Evolutionary conservation across 2,888 invertebrate genomes (phyloP).

Genomic region (Epinotia nisella): DNA sequence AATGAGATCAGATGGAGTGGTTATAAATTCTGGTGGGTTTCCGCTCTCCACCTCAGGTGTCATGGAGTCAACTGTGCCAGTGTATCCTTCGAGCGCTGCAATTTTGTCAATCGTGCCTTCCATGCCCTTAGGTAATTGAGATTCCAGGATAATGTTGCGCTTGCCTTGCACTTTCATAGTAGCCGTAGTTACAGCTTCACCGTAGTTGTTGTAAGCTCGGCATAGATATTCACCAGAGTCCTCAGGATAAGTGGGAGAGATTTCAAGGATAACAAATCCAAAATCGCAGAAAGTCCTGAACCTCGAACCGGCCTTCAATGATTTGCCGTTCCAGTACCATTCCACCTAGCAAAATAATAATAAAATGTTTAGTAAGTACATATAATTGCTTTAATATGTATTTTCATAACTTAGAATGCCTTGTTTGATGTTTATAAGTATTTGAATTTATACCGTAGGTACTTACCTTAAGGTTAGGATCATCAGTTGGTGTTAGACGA

Average conservation of each 20-base stretch:
- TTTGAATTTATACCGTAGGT: background rate
- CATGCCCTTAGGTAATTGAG: conserved; percentile 96
- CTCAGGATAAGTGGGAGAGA: conserved; percentile 98
- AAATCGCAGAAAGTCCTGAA: conserved; percentile 99
- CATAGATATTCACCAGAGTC: conserved; percentile 97
- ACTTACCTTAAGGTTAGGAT: conserved; percentile 91
- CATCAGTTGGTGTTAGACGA: conserved; percentile 94
- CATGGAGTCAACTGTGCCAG: conserved; percentile 87
- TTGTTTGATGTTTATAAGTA: background rate
- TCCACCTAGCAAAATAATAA: conserved; percentile 86
- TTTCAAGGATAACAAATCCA: conserved; percentile 98
- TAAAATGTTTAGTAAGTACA: background rate
- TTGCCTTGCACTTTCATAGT: conserved; percentile 96
- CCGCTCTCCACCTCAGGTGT: conserved; percentile 92
- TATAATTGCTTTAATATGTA: background rate
- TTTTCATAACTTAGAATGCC: background rate
- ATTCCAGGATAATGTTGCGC: conserved; percentile 95
- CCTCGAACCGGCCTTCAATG: conserved; percentile 93
- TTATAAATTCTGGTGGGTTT: conserved; percentile 95
- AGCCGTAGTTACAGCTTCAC: conserved; percentile 95
- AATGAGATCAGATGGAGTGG: conserved; percentile 93
- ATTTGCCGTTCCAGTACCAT: conserved; percentile 98
- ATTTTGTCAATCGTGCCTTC: conserved; percentile 97
- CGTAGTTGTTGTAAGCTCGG: conserved; percentile 94
- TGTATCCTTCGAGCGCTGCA: conserved; percentile 95